A percentile compares a stretch with the other conserved stretches of the same genome.
Conservation (phyloP, 2,797 vertebrate genomes). For the Columba guinea region DNA sequence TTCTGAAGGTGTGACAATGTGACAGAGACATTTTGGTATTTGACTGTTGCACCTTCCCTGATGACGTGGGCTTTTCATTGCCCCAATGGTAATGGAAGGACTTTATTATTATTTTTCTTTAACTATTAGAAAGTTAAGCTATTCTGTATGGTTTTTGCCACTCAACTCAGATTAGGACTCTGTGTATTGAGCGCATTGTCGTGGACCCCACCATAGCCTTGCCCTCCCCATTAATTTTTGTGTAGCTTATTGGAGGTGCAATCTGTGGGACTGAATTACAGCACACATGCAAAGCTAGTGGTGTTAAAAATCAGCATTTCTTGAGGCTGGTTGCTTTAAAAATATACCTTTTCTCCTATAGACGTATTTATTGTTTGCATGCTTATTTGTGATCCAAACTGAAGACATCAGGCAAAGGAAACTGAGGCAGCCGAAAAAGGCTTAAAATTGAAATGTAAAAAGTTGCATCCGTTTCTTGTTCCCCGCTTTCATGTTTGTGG, state of each 20-base stretch:
- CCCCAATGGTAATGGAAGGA: too few species aligned
- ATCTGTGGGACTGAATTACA: neutral
- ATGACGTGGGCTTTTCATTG: neutral
- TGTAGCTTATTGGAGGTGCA: neutral
- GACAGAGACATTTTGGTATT: neutral
- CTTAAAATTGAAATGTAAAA: neutral
- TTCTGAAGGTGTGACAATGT: neutral
- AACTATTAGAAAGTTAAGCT: neutral
- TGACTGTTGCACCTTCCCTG: neutral
- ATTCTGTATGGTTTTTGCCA: neutral
- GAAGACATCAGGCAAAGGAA: neutral
- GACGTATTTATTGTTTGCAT: neutral
- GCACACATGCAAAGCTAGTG: neutral
- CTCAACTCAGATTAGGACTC: neutral
- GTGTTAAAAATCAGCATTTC: neutral
- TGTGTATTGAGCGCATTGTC: neutral
- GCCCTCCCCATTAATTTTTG: rapidly evolving
- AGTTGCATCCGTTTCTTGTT: neutral
- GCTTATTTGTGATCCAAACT: neutral
- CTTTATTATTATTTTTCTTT: too few species aligned
- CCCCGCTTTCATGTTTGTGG: neutral
- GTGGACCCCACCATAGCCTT: neutral
- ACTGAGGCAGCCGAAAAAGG: neutral
- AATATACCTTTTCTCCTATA: neutral
- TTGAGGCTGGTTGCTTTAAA: neutral